Evolutionary conservation across 2,888 invertebrate species (phyloP), one percentile per base, ranked within the genome.

Genomic region (Aspidiotus destructor): DNA sequence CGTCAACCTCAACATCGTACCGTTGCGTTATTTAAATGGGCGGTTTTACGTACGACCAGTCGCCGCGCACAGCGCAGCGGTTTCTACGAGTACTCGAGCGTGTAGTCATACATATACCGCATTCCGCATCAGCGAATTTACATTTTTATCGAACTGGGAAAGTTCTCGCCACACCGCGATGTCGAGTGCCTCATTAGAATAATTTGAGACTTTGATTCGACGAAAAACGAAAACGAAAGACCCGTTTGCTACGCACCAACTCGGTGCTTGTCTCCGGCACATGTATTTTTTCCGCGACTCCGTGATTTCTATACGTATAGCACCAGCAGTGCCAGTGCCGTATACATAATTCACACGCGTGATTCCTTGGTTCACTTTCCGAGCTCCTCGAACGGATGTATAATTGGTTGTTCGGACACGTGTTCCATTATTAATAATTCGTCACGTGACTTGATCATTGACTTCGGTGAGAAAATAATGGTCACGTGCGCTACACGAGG

Each of bases 401-500:
- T 58, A 58, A 58, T 58, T 58, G 58, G 58, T 58, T 48, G 52
- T 16, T 16, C 28, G 28, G 44, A 65, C 67, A 67, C 67, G 58
- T 58, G 67, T 65, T 58, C 44, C 48, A 60, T 60, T 67, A 60
- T 67, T 41, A 67, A 41, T 53, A 67, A 48, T 60, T 44, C 13
- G 67, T 60, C 67, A 60, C 67, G 67, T 67, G 67, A 58, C 67
- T 42, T 67, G 67, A 67, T 67, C 67, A 60, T 67, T 67, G 67
- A 67, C 67, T 67, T 41, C 48, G 48, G 65, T 48, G 58, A 67
- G 67, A 67, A 57, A 55, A 67, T 58, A 67, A 67, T 60, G 61
- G 67, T 67, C 67, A 57, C 60, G 67, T 67, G 67, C 67, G n/a
- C 55, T 17, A 58, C 40, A 1, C n/a, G 11, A n/a, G 11, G 11